A percentile compares a stretch with the other conserved stretches of the same genome.
phyloP scores from a whole-genome alignment of 2,113 vertebrate species.

The Macquaria australasica region DNA sequence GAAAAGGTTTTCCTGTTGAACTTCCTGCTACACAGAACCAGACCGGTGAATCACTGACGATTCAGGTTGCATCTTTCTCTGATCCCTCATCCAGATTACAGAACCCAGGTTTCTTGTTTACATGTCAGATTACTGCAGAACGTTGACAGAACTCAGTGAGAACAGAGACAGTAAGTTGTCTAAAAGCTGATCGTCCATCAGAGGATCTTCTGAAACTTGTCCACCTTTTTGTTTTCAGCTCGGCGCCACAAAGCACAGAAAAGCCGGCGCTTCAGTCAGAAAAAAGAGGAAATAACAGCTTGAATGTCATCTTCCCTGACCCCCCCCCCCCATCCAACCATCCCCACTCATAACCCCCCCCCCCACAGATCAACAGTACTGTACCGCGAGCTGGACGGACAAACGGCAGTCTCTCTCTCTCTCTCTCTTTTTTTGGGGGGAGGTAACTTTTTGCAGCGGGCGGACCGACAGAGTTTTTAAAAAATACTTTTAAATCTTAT shows the following conservation, averaged over 20 bases:
- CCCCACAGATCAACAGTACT: conserved; percentile 63
- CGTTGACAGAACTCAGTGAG: no score
- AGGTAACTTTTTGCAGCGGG: conserved; percentile 31
- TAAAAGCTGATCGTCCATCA: neutral
- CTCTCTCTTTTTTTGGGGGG: no score
- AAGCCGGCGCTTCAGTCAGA: neutral
- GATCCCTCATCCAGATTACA: no score
- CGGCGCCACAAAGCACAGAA: conserved; percentile 13
- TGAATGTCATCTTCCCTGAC: conserved; percentile 37
- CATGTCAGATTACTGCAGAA: no score
- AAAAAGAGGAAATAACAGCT: conserved; percentile 10
- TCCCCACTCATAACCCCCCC: neutral
- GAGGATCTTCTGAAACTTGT: neutral
- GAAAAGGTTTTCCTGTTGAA: no score
- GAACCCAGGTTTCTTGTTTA: no score
- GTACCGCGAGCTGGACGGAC: conserved; percentile 30
- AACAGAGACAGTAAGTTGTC: no score
- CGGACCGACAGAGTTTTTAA: neutral
- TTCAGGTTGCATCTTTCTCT: no score
- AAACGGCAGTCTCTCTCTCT: neutral
- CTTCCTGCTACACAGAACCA: no score
- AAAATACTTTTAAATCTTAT: conserved; percentile 13
- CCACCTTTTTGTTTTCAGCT: conserved; percentile 13
- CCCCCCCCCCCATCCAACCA: neutral
- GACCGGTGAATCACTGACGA: no score